Evolutionary conservation across 1,140 invertebrate species (phyloP).

Genomic region (Anagrus nilaparvatae): DNA sequence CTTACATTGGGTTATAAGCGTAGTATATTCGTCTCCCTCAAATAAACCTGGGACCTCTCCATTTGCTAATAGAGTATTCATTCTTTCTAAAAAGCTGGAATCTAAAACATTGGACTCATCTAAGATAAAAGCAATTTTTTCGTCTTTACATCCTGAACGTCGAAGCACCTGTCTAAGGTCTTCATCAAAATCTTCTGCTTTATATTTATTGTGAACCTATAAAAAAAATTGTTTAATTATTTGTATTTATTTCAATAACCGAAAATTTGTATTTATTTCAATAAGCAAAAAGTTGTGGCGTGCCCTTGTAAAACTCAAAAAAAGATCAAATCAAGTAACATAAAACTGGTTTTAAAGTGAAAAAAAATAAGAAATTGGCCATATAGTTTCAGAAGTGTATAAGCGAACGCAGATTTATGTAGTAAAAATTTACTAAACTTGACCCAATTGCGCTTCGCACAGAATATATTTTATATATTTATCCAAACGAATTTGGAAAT

Average conservation of each 20-base stretch:
- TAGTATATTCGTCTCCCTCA: conserved; percentile 94
- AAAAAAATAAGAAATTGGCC: no score
- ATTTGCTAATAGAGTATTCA: conserved; percentile 98
- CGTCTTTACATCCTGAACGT: conserved; percentile 92
- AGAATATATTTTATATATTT: no score
- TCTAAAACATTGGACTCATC: conserved; percentile 99
- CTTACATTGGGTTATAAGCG: conserved; percentile 99
- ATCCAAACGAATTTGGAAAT: no score
- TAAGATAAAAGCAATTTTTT: conserved; percentile 98
- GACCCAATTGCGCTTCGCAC: no score
- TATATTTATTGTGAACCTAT: conserved; percentile 97
- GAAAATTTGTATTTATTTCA: no score
- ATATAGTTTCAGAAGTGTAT: no score
- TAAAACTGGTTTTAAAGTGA: no score
- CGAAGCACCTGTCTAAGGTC: conserved; percentile 89
- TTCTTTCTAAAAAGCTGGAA: conserved; percentile 95
- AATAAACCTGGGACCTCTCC: conserved; percentile 94
- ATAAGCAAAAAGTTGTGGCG: no score
- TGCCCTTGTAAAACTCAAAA: not conserved
- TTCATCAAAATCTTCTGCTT: conserved; percentile 97
- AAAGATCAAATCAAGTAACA: no score
- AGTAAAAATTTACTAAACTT: no score
- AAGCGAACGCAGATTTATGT: no score
- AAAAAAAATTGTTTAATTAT: not conserved
- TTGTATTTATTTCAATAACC: no score